Evolutionary conservation across 2,797 vertebrate species (phyloP), one percentile per base, ranked within the genome.

Genomic region (Myotis myotis): DNA sequence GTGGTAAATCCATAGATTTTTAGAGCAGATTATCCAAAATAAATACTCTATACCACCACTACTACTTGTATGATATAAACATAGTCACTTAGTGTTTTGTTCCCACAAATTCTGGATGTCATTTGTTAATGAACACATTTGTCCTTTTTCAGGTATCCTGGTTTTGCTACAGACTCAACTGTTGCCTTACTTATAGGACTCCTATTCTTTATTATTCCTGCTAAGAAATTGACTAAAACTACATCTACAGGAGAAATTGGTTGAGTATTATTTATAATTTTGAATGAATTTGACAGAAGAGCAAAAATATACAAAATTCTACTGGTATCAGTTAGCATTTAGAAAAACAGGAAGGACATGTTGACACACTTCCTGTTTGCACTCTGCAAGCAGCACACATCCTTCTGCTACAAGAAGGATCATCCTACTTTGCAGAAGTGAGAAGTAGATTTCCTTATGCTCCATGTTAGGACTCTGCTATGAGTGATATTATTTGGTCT

Each of bases 151-250:
- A 99, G 99, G 91, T 98, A 99, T 68, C 93, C 96, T 25, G 97
- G 98, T 70, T 99, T 97, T 97, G 98, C 98, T 97, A 98, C 99
- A 0, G 99, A 99, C 94, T 99, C 99, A 97, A 99, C 99, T 19
- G 99, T 98, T 70, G 99, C 99, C 81, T 98, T 99, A 95, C 80
- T 99, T 87, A 91, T 99, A 95, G 99, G 99, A 41, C 53, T 99
- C 33, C 95, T 99, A n/a, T 98, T 99, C 96, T 99, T 99, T 97
- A 97, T 99, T 79, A 98, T 99, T 75, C 99, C 99, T 53, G 98
- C 99, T 89, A 97, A 99, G 88, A 98, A 88, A 83, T 92, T 98
- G 86, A 97, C 97, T 55, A 98, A 94, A 96, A 98, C 95, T 55
- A 98, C 98, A 94, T 96, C 98, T 28, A 93, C 98, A 55, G 99